Conservation (phyloP, 2,797 vertebrate genomes). For the Stomatorhinus walkeri region DNA sequence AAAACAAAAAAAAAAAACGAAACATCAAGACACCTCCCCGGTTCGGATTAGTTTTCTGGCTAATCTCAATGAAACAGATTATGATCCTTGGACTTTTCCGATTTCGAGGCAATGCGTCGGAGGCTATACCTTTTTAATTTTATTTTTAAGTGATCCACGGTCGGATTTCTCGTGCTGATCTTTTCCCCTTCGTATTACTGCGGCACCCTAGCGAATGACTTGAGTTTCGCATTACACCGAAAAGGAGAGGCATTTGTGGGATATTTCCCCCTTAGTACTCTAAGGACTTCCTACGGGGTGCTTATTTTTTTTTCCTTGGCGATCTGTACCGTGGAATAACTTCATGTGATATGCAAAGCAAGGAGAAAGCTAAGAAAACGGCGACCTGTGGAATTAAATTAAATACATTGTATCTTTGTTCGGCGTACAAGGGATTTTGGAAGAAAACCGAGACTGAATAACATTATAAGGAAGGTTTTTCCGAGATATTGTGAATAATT, state of each 20-base stretch:
- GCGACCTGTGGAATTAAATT: slow-evolving; percentile 46
- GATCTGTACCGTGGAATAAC: slow-evolving; percentile 36
- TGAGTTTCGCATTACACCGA: slow-evolving; percentile 48
- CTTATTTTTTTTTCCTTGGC: slow-evolving; percentile 33
- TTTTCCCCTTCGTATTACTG: not conserved
- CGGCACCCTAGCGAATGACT: slow-evolving; percentile 50
- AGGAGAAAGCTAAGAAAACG: slow-evolving; percentile 26
- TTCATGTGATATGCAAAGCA: slow-evolving; percentile 29
- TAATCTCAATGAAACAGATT: slow-evolving; percentile 46
- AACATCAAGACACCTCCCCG: slow-evolving; percentile 39
- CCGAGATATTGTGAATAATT: not conserved
- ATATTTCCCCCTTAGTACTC: slow-evolving; percentile 43
- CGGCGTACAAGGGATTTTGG: slow-evolving; percentile 21
- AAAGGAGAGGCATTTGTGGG: slow-evolving; percentile 40
- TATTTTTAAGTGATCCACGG: slow-evolving; percentile 19
- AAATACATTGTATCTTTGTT: slow-evolving; percentile 11
- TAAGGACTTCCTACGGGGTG: slow-evolving; percentile 53
- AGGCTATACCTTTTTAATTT: slow-evolving; percentile 28
- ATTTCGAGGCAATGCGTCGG: slow-evolving; percentile 44
- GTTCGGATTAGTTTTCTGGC: slow-evolving; percentile 55
- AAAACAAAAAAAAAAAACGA: slow-evolving; percentile 34
- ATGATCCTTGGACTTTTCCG: slow-evolving; percentile 48
- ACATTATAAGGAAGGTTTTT: not conserved
- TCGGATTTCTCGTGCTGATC: slow-evolving; percentile 4
- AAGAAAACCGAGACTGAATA: not conserved